Evolutionary conservation across 2,888 invertebrate species (phyloP), one percentile per base, ranked within the genome.

Genomic region (Temnothorax rugatulus): DNA sequence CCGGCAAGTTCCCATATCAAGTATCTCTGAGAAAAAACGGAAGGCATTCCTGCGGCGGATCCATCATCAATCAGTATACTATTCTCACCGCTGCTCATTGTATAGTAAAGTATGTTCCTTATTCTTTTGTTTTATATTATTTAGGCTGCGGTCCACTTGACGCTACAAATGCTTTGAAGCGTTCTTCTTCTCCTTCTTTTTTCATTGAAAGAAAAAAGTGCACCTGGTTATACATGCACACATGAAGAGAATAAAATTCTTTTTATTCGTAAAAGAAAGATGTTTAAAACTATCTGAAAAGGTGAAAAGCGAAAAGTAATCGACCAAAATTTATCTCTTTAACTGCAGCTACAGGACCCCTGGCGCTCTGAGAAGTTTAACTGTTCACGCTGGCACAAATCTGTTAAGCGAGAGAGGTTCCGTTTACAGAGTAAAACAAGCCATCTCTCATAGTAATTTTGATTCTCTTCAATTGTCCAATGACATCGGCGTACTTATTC

Each of bases 21-120:
- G 96, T 96, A 0, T 96, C 96, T 0, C 89, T 96, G 1, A 92
- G 96, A 63, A 0, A 1, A 18, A 0, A 9, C 1, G 94, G 95
- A 8, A 93, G 94, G 89, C 96, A 96, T 84, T 95, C 95, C 91
- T 96, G 96, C 84, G 96, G 96, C 0, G 96, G 96, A 0, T 96
- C 96, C 0, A 94, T 96, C 2, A 92, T 96, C 11, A 95, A 95
- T 41, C 95, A 95, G 0, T 92, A 95, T 13, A 95, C 95, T 4
- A 95, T 96, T 38, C 89, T 96, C 0, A 96, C 96, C 0, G 96
- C 96, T 1, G 96, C 96, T 1, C 96, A 96, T 87, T 96, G 96
- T 66, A 94, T 96, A 13, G 92, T 94, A 41, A 93, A 95, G 96
- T 96, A 90, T 38, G 82, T 84, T 38, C 13, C 18, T 25, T 66